Conservation (phyloP, 2,113 vertebrate genomes). For the Gymnobelideus leadbeateri region DNA sequence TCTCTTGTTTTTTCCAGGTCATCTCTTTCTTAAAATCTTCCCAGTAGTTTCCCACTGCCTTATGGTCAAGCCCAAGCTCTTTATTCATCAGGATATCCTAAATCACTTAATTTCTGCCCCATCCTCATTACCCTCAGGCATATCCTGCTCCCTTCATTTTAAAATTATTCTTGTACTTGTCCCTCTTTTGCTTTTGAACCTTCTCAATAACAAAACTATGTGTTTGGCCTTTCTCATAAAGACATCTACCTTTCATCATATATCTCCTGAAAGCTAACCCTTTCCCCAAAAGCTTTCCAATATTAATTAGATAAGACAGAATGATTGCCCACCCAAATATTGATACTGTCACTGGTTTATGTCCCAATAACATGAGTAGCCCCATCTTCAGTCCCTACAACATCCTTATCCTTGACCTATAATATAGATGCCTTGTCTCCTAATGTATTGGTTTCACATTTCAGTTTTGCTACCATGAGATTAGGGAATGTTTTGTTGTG, state of each 20-base stretch:
- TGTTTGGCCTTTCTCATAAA: background rate
- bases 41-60: background rate
- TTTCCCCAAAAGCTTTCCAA: background rate
- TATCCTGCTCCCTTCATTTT: background rate
- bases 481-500: background rate
- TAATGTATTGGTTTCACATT: background rate
- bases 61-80: background rate
- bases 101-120: background rate
- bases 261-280: background rate
- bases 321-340: background rate
- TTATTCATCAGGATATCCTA: background rate
- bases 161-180: background rate
- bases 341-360: background rate
- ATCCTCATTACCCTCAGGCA: background rate
- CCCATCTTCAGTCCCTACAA: background rate
- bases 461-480: background rate
- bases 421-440: background rate
- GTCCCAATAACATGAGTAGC: background rate
- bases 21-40: no score
- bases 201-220: background rate
- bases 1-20: no score
- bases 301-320: background rate
- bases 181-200: background rate
- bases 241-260: background rate
- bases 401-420: background rate